These are phyloP conservation scores for Laterallus jamaicensis DNA, from an alignment of 2,113 vertebrate genomes.

Conservation along the genomic window DNA sequence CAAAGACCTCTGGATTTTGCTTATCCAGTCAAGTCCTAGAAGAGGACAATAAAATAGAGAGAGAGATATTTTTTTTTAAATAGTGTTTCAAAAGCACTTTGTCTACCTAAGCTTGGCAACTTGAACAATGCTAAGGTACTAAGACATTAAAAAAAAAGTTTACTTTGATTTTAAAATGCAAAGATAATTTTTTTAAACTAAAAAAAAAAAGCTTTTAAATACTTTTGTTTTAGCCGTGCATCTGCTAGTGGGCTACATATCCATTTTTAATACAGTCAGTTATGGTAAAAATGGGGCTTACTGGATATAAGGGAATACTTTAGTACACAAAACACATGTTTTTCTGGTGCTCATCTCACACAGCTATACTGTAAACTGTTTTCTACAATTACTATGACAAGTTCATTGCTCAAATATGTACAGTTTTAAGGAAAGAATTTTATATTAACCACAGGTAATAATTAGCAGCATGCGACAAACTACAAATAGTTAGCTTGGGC, in stretches of 20 bases:
- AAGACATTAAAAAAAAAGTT: conserved; percentile 73
- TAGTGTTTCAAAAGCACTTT: conserved; percentile 88
- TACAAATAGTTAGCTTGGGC: conserved; percentile 56
- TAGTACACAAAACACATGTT: conserved; percentile 66
- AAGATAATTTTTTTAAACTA: conserved; percentile 72
- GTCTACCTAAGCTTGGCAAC: conserved; percentile 80
- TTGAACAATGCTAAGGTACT: conserved; percentile 79
- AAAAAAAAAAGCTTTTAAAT: conserved; percentile 70
- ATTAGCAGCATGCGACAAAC: conserved; percentile 61
- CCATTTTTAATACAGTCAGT: conserved; percentile 69
- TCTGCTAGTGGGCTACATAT: conserved; percentile 74
- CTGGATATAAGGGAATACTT: conserved; percentile 76
- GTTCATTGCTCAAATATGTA: conserved; percentile 70
- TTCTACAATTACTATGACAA: conserved; percentile 68
- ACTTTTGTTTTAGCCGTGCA: conserved; percentile 70
- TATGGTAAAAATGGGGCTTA: conserved; percentile 66
- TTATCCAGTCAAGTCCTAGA: conserved; percentile 70
- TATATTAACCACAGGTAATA: conserved; percentile 71
- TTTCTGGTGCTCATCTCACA: conserved; percentile 88
- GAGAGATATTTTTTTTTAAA: conserved; percentile 73
- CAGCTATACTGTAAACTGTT: conserved; percentile 76
- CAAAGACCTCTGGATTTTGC: conserved; percentile 73
- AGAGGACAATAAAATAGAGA: conserved; percentile 73
- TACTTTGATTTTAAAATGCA: conserved; percentile 77
- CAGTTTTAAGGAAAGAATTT: conserved; percentile 67